A percentile compares a stretch with the other conserved stretches of the same genome.
phyloP scores from a whole-genome alignment of 2,797 vertebrate genomes.

The Octomys mimax region DNA sequence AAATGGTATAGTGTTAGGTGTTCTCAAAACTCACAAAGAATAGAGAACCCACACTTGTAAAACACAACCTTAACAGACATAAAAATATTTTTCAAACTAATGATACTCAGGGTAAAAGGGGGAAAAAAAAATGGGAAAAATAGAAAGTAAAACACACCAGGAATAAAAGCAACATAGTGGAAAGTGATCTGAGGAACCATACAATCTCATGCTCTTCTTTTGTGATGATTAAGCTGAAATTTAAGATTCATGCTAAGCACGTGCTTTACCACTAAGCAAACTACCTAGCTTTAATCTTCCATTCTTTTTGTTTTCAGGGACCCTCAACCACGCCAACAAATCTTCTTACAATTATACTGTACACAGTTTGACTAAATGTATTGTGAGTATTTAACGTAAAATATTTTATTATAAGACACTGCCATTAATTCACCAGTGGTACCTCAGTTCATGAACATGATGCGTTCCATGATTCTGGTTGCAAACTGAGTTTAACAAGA shows the following conservation, averaged over 20 bases:
- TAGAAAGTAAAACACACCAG: background rate
- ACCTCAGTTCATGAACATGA: background rate
- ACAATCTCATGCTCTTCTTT: background rate
- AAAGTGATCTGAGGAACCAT: background rate
- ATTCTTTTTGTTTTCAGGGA: slow-evolving; percentile 44
- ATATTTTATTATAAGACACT: background rate
- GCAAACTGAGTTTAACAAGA: background rate
- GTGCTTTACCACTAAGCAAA: background rate
- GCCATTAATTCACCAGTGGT: background rate
- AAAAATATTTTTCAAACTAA: slow-evolving; percentile 22
- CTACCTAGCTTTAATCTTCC: background rate
- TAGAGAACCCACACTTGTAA: slow-evolving; percentile 12
- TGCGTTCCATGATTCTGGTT: background rate
- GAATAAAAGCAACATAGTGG: background rate
- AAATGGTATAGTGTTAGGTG: background rate
- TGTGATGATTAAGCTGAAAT: background rate
- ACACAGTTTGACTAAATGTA: background rate
- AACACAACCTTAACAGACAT: background rate
- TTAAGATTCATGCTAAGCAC: background rate
- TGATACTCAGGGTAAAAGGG: background rate
- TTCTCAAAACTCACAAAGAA: slow-evolving; percentile 32
- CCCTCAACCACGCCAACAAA: background rate
- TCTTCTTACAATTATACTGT: background rate
- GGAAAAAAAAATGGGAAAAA: background rate
- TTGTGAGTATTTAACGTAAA: background rate